Evolutionary conservation across 1,140 invertebrate genomes (phyloP).

Genomic region (Euwallacea fornicatus): DNA sequence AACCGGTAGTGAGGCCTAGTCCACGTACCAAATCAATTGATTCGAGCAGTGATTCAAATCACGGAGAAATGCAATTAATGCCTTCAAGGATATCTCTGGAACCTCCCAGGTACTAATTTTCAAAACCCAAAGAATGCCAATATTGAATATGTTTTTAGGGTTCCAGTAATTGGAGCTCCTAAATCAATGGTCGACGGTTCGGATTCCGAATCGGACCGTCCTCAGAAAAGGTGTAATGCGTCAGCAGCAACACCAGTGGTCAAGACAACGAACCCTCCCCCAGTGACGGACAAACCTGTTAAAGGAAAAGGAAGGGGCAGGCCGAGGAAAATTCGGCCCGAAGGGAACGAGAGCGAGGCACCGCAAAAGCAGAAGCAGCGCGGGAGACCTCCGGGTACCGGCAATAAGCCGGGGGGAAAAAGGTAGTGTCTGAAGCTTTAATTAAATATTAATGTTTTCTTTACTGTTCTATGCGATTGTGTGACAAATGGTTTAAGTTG

Average conservation of each 20-base stretch:
- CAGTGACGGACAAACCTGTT: slow-evolving; percentile 9
- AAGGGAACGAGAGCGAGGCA: slow-evolving; percentile 30
- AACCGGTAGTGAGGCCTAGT: slow-evolving; percentile 45
- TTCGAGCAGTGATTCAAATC: slow-evolving; percentile 44
- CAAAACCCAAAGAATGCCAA: neutral
- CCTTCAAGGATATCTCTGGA: slow-evolving; percentile 7
- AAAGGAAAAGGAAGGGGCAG: slow-evolving; percentile 47
- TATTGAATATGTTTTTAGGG: slow-evolving; percentile 10
- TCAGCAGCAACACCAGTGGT: neutral
- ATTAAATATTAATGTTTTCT: neutral
- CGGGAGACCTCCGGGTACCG: slow-evolving; percentile 51
- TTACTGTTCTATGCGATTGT: too few relatives aligned
- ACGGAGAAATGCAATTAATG: slow-evolving; percentile 29
- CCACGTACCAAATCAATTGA: slow-evolving; percentile 46
- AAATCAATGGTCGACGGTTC: slow-evolving; percentile 16
- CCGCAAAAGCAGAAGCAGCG: slow-evolving; percentile 45
- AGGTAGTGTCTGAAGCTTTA: slow-evolving; percentile 43
- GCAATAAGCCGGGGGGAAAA: slow-evolving; percentile 26
- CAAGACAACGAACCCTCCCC: neutral
- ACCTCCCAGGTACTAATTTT: slow-evolving; percentile 11
- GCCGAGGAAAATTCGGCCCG: slow-evolving; percentile 54
- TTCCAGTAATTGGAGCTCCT: neutral
- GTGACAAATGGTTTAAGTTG: neutral
- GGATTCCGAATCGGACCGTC: slow-evolving; percentile 22
- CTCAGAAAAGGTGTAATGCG: neutral